Percentiles rank a stretch among this genome's conserved stretches.
Evolutionary conservation across 2,797 vertebrate genomes (phyloP).

Genomic region (Cossypha dichroa): DNA sequence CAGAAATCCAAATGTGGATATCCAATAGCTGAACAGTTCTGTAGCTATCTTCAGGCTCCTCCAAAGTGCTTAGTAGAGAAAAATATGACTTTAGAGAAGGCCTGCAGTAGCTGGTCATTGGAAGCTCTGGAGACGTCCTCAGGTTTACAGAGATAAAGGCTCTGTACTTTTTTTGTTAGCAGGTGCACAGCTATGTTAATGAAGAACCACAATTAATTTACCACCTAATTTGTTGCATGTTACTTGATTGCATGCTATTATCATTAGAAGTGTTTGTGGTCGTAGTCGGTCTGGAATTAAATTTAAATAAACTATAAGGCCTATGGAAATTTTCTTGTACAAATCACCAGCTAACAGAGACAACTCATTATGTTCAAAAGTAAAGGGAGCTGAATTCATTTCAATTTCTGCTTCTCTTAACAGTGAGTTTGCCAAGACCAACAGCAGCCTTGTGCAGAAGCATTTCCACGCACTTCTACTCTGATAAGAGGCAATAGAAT

Average conservation of each 20-base stretch:
- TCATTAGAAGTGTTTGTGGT: background rate
- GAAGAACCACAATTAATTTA: conserved; percentile 11
- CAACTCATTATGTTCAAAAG: background rate
- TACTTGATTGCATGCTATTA: background rate
- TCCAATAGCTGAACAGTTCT: background rate
- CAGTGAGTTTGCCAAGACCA: background rate
- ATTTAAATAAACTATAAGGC: background rate
- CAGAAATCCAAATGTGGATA: background rate
- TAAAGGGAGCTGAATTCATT: background rate
- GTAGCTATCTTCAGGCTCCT: background rate
- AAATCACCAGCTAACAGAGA: background rate
- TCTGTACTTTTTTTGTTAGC: background rate
- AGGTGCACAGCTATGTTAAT: background rate
- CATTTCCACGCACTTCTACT: background rate
- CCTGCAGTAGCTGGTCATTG: background rate
- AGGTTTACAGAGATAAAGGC: background rate
- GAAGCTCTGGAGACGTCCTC: background rate
- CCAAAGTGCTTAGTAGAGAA: background rate
- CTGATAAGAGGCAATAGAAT: background rate
- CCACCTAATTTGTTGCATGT: background rate
- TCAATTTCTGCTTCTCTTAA: background rate
- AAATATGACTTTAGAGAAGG: background rate
- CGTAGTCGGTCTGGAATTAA: background rate
- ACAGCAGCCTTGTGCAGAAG: background rate
- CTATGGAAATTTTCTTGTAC: background rate